Evolutionary conservation across 2,113 vertebrate genomes (phyloP).

Genomic region (Phaethornis superciliosus): DNA sequence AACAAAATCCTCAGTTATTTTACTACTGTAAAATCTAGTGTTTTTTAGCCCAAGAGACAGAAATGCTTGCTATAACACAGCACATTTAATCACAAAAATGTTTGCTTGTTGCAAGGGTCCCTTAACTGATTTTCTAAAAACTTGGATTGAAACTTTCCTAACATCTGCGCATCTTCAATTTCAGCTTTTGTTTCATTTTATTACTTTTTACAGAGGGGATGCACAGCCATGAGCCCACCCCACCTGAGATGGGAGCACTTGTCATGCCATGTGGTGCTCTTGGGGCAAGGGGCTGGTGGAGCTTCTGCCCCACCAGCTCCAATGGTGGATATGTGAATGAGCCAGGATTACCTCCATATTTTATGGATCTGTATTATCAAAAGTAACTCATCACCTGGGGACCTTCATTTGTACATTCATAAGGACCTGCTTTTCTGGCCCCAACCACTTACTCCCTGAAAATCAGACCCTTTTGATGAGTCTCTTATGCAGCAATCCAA

Average conservation of each 20-base stretch:
- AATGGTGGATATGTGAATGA: neutral
- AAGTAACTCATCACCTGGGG: neutral
- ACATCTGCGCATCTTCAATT: neutral
- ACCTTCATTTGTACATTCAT: neutral
- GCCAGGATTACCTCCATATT: neutral
- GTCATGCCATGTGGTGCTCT: neutral
- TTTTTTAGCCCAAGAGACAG: neutral
- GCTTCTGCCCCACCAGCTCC: neutral
- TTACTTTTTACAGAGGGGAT: neutral
- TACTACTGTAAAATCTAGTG: constrained; percentile 42
- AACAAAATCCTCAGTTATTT: neutral
- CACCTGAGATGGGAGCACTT: neutral
- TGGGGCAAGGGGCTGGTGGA: neutral
- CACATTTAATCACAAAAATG: neutral
- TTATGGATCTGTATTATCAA: neutral
- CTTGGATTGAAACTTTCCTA: neutral
- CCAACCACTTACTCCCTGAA: neutral
- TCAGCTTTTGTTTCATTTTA: neutral
- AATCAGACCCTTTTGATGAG: neutral
- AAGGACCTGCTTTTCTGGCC: neutral
- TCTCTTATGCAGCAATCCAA: neutral
- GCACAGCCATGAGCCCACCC: neutral
- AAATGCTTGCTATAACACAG: neutral
- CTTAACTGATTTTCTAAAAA: neutral
- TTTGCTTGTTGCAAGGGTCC: neutral